Evolutionary conservation across 2,113 vertebrate species (phyloP).

Genomic region (Amphilophus citrinellus): DNA sequence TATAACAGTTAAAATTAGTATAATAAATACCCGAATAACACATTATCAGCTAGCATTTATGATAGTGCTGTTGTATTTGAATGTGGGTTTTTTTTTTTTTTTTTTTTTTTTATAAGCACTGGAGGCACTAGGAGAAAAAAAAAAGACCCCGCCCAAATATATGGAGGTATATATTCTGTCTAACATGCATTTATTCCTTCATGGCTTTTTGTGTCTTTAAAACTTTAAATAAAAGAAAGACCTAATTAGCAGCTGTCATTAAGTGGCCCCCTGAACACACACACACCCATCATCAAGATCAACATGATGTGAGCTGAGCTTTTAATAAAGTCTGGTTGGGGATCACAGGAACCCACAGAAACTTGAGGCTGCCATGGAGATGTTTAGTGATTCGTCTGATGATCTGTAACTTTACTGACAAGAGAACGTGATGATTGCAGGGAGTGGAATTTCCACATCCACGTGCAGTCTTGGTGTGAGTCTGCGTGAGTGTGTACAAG

Average conservation of each 20-base stretch:
- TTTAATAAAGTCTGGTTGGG: conserved; percentile 46
- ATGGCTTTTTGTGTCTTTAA: background rate
- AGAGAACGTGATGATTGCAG: conserved; percentile 25
- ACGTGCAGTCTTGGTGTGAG: conserved; percentile 4
- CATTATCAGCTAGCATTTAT: no score
- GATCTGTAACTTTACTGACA: conserved; percentile 41
- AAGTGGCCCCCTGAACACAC: background rate
- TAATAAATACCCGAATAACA: background rate
- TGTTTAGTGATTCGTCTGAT: conserved; percentile 49
- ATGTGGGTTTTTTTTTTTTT: no score
- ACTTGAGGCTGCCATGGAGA: conserved; percentile 50
- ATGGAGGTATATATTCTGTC: background rate
- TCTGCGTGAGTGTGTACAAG: background rate
- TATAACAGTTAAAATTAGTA: background rate
- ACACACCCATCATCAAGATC: conserved; percentile 13
- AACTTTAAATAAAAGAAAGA: background rate
- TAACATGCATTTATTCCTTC: background rate
- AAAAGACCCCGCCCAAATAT: no score
- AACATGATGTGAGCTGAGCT: conserved; percentile 22
- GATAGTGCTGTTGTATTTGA: no score
- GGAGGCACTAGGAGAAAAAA: background rate
- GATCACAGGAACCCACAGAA: conserved; percentile 62
- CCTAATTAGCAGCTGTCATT: conserved; percentile 7
- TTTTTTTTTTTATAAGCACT: background rate
- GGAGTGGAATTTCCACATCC: conserved; percentile 17